These are phyloP conservation scores for Drosophila lini DNA, from an alignment of 1,140 invertebrate species.

Conservation along the genomic window DNA sequence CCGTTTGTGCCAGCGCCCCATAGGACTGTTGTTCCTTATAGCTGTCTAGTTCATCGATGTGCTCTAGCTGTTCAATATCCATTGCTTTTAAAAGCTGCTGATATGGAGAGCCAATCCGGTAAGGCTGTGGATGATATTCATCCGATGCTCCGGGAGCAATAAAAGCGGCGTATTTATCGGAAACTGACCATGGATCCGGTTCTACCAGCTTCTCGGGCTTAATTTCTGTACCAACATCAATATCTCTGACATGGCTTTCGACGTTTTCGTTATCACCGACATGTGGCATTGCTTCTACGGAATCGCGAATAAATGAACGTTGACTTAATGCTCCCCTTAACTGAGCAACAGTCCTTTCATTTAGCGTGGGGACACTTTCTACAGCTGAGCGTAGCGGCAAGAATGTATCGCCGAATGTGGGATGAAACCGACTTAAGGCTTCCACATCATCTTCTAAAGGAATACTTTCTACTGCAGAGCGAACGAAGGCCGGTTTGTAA, in stretches of 20 bases:
- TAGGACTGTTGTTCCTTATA: slow-evolving; percentile 55
- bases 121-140: slow-evolving; percentile 60
- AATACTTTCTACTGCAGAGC: slow-evolving; percentile 86
- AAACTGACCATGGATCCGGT: slow-evolving; percentile 61
- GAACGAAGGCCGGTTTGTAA: slow-evolving; percentile 84
- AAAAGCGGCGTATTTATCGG: slow-evolving; percentile 85
- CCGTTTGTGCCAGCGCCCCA: slow-evolving; percentile 50
- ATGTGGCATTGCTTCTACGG: slow-evolving; percentile 87
- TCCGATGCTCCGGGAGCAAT: slow-evolving; percentile 41
- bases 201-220: slow-evolving; percentile 36
- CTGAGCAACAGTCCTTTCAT: slow-evolving; percentile 33
- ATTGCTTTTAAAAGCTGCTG: slow-evolving; percentile 69
- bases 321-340: slow-evolving; percentile 41
- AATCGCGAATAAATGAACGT: slow-evolving; percentile 85
- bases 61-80: slow-evolving; percentile 61
- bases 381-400: slow-evolving; percentile 87
- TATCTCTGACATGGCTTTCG: slow-evolving; percentile 28
- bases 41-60: slow-evolving; percentile 63
- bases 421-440: slow-evolving; percentile 48
- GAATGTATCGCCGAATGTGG: slow-evolving; percentile 71
- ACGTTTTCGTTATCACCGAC: slow-evolving; percentile 38
- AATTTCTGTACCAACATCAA: slow-evolving; percentile 23
- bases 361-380: slow-evolving; percentile 85
- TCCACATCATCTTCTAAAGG: slow-evolving; percentile 64
- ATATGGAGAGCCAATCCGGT: slow-evolving; percentile 71